Base-by-base conservation (phyloP, 2,113 vertebrate species). In the Dascyllus trimaculatus region DNA sequence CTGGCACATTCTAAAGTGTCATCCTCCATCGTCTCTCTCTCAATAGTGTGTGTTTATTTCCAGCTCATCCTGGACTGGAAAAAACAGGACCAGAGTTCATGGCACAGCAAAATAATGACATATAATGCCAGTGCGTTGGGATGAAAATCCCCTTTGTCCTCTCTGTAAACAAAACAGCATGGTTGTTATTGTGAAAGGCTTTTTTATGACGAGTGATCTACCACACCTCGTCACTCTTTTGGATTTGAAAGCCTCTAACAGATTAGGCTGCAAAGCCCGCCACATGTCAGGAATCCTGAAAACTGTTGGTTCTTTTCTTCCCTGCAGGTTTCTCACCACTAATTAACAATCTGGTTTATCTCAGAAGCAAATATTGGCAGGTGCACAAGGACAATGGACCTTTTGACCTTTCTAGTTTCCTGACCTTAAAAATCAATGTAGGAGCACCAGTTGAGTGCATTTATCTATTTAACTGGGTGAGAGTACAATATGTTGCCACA, bases 111-210 rank as follows among this genome's bases (percentile, higher is more conserved):
- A 70, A 22, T 60, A 67, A 60, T 71, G 58, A 70, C 32, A 35
- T 9, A 35, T 13, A 43, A 14, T 43, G 40, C 4, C 74, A 52
- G 6, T 22, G 11, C 49, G 83, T 83, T 29, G 75, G 82, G 68
- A 58, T 61, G 5, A 29, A 29, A 29, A 11, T 10, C 2, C 29
- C 40, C 62, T 29, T 40, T 3, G 14, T 61, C 26, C 15, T 24
- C 21, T 11, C 18, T 19, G n/a, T 68, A 54, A 82, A 72, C 71
- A 81, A 73, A 85, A 32, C 59, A 87, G 59, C 46, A 74, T 77
- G 61, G 21, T 29, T 75, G 4, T 43, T 22, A 58, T 73, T 75
- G 54, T 56, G 11, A 51, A 56, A 32, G 14, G 3, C 1, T 49
- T 75, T 68, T 64, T 61, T 9, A 53, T 63, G 21, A 3, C 21